Conservation (phyloP, 92 coral and sea anemone species). For the Phenganax marumi region DNA sequence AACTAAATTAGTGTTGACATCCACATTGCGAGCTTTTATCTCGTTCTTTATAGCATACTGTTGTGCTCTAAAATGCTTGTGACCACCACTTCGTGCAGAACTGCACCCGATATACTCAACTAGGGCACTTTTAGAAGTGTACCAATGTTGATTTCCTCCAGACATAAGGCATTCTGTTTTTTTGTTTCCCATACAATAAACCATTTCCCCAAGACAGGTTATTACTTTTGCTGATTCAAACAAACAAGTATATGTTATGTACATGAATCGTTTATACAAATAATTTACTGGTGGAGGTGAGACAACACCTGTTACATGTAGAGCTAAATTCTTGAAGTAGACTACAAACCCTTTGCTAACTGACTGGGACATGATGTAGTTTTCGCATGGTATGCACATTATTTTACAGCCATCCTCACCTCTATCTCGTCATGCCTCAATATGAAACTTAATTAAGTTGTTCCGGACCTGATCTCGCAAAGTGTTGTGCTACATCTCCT, state of each 20-base stretch:
- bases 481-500: too few relatives aligned
- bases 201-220: conserved; percentile 17
- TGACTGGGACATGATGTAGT: conserved; percentile 3
- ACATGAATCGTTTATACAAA: neutral
- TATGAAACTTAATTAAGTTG: too few relatives aligned
- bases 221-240: neutral
- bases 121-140: neutral
- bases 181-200: conserved; percentile 1
- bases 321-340: neutral
- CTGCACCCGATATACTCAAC: neutral
- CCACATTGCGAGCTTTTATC: conserved; percentile 4
- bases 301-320: too few relatives aligned
- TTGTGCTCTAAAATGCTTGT: neutral
- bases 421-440: too few relatives aligned
- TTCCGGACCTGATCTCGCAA: too few relatives aligned
- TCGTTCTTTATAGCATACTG: neutral
- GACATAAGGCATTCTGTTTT: conserved; percentile 6
- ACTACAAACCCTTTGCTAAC: neutral
- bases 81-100: neutral
- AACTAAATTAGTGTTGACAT: neutral
- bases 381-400: conserved; percentile 2
- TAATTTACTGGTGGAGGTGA: too few relatives aligned
- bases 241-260: neutral
- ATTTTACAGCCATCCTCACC: conserved; percentile 36
- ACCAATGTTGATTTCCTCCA: conserved; percentile 15